Base-by-base conservation (phyloP, 2,888 invertebrate genomes). In the Cataglyphis livida region DNA sequence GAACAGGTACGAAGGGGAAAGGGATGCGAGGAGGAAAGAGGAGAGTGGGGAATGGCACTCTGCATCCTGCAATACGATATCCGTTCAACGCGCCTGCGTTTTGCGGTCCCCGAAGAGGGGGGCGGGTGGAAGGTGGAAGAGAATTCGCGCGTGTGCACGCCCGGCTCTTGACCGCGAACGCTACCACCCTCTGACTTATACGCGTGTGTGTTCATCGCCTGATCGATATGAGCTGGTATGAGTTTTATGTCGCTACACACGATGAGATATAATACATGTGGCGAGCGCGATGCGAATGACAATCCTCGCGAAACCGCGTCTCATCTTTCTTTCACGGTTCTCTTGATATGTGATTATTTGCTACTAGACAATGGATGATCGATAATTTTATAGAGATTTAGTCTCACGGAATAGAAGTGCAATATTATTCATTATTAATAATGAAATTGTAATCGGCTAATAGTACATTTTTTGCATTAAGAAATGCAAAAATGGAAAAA, bases 41-140 rank as follows among this genome's bases (percentile, higher is more conserved):
- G 25, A 71, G 64, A 73, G 62, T 62, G 51, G 48, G 38, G 5
- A 18, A 57, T 9, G 12, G 66, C 35, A 62, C 66, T 59, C 32
- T 68, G 85, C 78, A 86, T 90, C 86, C 88, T 86, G 88, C 86
- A 82, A 89, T 91, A 87, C 90, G 88, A 91, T 88, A 86, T 84
- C 78, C 73, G 81, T 65, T 62, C 62, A 85, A 83, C 83, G 92
- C 92, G 92, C 91, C 78, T 91, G 92, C 91, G 91, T 89, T 87
- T 85, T 76, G 75, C 87, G 86, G 83, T 74, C 82, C 83, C 81
- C n/a, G n/a, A n/a, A 74, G 87, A 84, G 68, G 32, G 59, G 59
- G 81, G 81, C 73, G 75, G 59, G 35, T 28, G 38, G 85, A 87
- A 87, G 84, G 85, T 70, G 64, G 83, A 87, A 87, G 84, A 73